Evolutionary conservation across 2,797 vertebrate species (phyloP).

Genomic region (Cephalopachus bancanus): DNA sequence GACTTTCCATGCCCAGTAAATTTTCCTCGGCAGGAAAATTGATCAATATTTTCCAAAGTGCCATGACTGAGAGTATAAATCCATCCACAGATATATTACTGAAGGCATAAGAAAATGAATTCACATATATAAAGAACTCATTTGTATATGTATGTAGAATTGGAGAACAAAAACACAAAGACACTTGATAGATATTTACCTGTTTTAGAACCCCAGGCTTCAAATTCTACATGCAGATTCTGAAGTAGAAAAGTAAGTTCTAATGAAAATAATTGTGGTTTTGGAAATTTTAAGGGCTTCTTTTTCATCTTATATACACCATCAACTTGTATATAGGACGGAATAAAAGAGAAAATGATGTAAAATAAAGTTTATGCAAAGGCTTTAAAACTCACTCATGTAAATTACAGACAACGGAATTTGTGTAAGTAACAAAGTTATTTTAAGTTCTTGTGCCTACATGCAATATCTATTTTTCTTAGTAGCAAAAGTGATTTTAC

Average conservation of each 20-base stretch:
- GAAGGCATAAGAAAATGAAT: not conserved
- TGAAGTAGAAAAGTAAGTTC: not conserved
- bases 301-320: not conserved
- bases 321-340: not conserved
- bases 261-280: not conserved
- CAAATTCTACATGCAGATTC: not conserved
- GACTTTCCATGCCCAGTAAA: not conserved
- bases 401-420: not conserved
- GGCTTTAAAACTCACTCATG: not conserved
- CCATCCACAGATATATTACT: not conserved
- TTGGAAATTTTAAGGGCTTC: not conserved
- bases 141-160: no score
- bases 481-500: not conserved
- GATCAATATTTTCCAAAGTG: not conserved
- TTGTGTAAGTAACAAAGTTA: not conserved
- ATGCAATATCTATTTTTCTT: not conserved
- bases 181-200: not conserved
- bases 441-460: not conserved
- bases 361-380: slow-evolving; percentile 23
- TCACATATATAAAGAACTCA: not conserved
- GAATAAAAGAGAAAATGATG: not conserved
- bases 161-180: not conserved
- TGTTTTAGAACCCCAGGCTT: slow-evolving; percentile 14
- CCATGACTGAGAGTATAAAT: not conserved
- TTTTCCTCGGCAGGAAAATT: not conserved